Percentiles rank a stretch among this genome's conserved stretches.
These are phyloP conservation scores for Rousettus madagascariensis DNA, from an alignment of 2,797 vertebrate species.

Conservation along the genomic window DNA sequence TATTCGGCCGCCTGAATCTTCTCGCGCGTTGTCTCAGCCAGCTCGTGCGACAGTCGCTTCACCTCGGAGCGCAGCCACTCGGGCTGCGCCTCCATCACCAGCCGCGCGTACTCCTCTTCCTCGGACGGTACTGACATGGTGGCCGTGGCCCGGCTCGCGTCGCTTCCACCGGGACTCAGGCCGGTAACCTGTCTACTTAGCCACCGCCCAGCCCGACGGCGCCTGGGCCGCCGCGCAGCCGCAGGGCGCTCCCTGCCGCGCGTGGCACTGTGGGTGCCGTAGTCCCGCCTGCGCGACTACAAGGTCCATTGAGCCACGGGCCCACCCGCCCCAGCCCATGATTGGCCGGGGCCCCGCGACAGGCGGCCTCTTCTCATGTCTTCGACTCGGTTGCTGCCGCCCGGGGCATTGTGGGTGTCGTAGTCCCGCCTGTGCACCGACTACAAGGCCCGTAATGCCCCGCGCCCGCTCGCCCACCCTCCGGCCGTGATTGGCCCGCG, in stretches of 20 bases:
- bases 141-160: conserved; percentile 35
- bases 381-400: not conserved
- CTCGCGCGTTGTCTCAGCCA: conserved; percentile 94
- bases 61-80: conserved; percentile 93
- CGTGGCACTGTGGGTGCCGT: conserved; percentile 44
- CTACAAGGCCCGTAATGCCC: not conserved
- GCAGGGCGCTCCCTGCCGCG: not conserved
- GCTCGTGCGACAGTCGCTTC: conserved; percentile 92
- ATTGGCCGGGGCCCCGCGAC: not conserved
- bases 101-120: conserved; percentile 90
- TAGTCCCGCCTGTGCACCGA: not conserved
- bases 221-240: not conserved
- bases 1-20: conserved; percentile 99
- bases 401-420: not conserved
- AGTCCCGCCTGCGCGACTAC: conserved; percentile 48
- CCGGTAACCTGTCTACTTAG: conserved; percentile 68
- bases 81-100: conserved; percentile 92
- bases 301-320: not conserved
- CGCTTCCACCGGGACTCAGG: conserved; percentile 39
- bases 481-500: not conserved
- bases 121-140: conserved; percentile 88
- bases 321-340: not conserved
- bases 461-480: not conserved
- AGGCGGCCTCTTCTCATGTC: not conserved
- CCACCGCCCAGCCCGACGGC: not conserved